Base-by-base conservation (phyloP, 2,888 invertebrate genomes). In the Xestia c-nigrum region DNA sequence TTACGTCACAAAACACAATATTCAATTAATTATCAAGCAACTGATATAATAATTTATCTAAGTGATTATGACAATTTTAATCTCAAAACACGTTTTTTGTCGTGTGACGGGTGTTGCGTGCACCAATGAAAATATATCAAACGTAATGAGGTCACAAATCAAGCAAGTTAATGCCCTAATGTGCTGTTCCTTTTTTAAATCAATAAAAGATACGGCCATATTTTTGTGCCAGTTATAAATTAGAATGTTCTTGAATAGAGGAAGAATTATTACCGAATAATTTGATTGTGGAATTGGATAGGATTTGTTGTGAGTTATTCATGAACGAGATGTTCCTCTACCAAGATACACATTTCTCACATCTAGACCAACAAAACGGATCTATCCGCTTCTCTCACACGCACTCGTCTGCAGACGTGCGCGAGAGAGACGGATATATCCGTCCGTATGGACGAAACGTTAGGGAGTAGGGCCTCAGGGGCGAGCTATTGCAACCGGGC, bases 121-220 rank as follows among this genome's bases (percentile, higher is more conserved):
- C 46, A 64, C 73, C 55, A 69, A 70, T 65, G 74, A 67, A 71
- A 74, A 74, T 79, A 80, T 77, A 86, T 84, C 70, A 72, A 76
- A 72, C 31, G 57, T 71, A 88, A 83, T 81, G 72, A 80, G 83
- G 76, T 77, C 70, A 77, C 65, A 72, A 78, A 82, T 78, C 74
- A 85, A 74, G 71, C 59, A 74, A 77, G 87, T 79, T 76, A 73
- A 74, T 64, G 82, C 70, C 69, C 63, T 57, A 63, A 77, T 72
- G 9, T 24, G 67, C 9, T 68, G 66, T 76, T 79, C 69, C 71
- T 83, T 74, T 82, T 81, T 66, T 72, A 47, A 76, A 69, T 80
- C 72, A 63, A 73, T 85, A 70, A 59, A 81, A 61, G 24, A 52
- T 65, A 52, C 52, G 19, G 81, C 24, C 74, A 59, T 65, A 12